These are phyloP conservation scores for Pitta sordida DNA, from an alignment of 2,113 vertebrate genomes.

Conservation along the genomic window DNA sequence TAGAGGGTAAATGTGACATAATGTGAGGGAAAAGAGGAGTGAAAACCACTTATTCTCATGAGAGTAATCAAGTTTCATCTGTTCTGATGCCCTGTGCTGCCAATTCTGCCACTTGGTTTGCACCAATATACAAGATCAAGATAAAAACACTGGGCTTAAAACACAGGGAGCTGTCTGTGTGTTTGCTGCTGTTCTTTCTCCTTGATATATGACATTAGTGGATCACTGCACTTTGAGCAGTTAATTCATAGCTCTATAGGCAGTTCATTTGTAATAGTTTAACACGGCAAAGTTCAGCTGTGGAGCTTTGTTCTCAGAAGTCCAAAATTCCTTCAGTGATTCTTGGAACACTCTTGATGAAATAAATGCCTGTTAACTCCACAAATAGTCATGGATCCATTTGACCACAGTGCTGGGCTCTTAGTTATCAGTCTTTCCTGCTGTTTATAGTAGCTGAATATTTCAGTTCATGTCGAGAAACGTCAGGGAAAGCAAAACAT, in stretches of 20 bases:
- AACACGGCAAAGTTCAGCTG: not conserved
- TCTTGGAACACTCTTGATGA: not conserved
- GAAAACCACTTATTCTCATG: not conserved
- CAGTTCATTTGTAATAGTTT: not conserved
- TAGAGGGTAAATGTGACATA: not conserved
- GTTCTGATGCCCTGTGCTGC: not conserved
- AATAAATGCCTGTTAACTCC: not conserved
- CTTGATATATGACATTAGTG: not conserved
- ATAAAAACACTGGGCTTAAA: not conserved
- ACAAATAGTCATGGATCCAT: fast-evolving
- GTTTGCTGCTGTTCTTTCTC: not conserved
- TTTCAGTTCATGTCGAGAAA: not conserved
- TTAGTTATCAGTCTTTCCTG: not conserved
- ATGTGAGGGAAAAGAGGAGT: not conserved
- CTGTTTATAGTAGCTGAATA: not conserved
- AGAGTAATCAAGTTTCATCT: not conserved
- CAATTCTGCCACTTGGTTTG: not conserved
- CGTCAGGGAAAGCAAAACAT: not conserved
- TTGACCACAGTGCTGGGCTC: not conserved
- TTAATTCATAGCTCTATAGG: not conserved
- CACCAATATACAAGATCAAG: not conserved
- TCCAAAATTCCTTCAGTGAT: not conserved
- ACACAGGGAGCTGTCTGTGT: not conserved
- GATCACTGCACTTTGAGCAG: not conserved
- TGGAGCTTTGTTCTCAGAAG: not conserved